phyloP scores from a whole-genome alignment of 2,113 vertebrate species.

The human (Homo sapiens) region DNA sequence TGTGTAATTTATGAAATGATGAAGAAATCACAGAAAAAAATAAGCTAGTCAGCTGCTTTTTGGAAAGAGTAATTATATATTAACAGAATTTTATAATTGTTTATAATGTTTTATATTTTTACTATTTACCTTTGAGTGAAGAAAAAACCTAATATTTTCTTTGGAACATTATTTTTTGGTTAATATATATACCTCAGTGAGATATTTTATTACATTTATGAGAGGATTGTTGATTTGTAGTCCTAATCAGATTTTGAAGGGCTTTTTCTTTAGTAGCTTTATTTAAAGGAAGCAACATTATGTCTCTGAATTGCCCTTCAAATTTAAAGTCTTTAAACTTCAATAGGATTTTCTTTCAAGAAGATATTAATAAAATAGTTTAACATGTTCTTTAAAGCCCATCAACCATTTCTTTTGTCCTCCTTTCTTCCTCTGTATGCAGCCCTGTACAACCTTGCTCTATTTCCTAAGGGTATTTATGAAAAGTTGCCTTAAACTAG shows the following conservation, averaged over 20 bases:
- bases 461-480: not conserved
- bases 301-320: not conserved
- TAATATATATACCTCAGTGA: not conserved
- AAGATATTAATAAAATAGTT: slow-evolving; percentile 17
- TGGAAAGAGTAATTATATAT: not conserved
- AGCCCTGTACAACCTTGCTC: not conserved
- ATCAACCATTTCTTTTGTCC: not conserved
- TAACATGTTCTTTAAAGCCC: not conserved
- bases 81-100: not conserved
- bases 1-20: not conserved
- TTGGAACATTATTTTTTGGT: not conserved
- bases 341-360: not conserved
- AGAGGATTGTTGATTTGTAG: not conserved
- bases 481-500: not conserved
- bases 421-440: not conserved
- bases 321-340: not conserved
- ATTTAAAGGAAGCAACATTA: not conserved
- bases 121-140: not conserved
- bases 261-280: not conserved
- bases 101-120: slow-evolving; percentile 33
- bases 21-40: not conserved
- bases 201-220: not conserved
- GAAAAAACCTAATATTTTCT: not conserved
- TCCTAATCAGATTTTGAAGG: not conserved
- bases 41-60: not conserved